These are phyloP conservation scores for Pangasianodon hypophthalmus DNA, from an alignment of 2,113 vertebrate species.

Conservation along the genomic window DNA sequence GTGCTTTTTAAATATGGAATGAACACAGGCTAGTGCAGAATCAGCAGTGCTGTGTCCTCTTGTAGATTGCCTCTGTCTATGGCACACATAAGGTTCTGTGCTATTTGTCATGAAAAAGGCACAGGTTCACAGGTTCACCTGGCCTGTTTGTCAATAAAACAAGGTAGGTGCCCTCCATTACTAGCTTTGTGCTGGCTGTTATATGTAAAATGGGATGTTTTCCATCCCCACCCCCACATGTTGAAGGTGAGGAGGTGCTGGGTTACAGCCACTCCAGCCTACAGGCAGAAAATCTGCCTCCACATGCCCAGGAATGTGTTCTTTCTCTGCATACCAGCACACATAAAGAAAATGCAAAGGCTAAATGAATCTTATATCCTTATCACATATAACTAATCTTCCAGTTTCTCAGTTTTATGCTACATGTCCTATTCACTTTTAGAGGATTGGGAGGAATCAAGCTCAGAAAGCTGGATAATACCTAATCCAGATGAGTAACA, in stretches of 20 bases:
- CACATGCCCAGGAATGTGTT: constrained; percentile 70
- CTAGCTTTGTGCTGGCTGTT: background rate
- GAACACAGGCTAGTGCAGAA: background rate
- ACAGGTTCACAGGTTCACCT: background rate
- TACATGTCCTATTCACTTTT: background rate
- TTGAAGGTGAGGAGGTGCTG: constrained; percentile 55
- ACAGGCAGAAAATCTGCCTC: constrained; percentile 63
- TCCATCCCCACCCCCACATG: constrained; percentile 14
- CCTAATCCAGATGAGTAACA: background rate
- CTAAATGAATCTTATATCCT: background rate
- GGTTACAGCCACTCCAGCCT: constrained; percentile 60
- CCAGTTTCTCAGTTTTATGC: background rate
- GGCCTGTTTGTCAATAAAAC: constrained; percentile 47
- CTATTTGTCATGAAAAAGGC: background rate
- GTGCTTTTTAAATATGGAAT: background rate
- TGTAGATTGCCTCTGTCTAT: background rate
- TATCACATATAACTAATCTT: too few relatives aligned
- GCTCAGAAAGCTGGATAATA: background rate
- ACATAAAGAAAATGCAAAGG: constrained; percentile 4
- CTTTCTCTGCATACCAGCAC: constrained; percentile 23
- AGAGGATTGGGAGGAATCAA: background rate
- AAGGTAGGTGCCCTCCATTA: background rate
- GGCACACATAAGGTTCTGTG: background rate
- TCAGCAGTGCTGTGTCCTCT: background rate
- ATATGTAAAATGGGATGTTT: constrained; percentile 17